Evolutionary conservation across 92 coral and sea anemone species (phyloP), one percentile per base, ranked within the genome.

Genomic region (Palythoa heliodiscus): DNA sequence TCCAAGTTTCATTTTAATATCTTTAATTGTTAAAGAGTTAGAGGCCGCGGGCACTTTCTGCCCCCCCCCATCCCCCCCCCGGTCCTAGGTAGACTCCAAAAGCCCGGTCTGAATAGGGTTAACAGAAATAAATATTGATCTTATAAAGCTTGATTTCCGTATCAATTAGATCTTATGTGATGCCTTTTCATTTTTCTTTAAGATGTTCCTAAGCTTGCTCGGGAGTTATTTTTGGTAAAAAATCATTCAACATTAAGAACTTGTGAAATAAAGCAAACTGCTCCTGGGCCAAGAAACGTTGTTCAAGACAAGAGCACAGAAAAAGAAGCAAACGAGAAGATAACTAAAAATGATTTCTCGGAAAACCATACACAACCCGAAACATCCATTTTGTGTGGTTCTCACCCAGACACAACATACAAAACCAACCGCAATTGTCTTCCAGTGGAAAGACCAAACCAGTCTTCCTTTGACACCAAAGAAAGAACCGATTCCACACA

Each of bases 181-280:
- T 1, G 25, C 14, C 53, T 22, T 54, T 16, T 52, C 55, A 12
- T 23, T 29, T 13, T 57, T 11, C n/a, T 29, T 29, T 29, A 29
- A 76, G 81, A 50, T 76, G 47, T 52, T 10, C 81, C 81, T 4
- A 76, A 24, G 81, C 81, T 76, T 76, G 81, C 81, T 16, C 43
- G 81, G 55, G 81, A 76, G 25, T 23, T 76, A 38, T 20, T 76
- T 5, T 22, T 76, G 67, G 7, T 76, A 29, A 76, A 7, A 22
- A 53, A 11, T 14, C 9, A 60, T 4, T 37, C 68, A 14, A 6
- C 25, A 24, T 13, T 43, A 11, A 39, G 11, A 39, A 17, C 23
- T 16, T 72, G 76, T 17, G n/a, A 40, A 48, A n/a, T 50, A 17
- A 72, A 40, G 40, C 29, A 38, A 50, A 72, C 23, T 40, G 52